Conservation (phyloP, 2,888 invertebrate genomes). For the Coenonympha arcania region DNA sequence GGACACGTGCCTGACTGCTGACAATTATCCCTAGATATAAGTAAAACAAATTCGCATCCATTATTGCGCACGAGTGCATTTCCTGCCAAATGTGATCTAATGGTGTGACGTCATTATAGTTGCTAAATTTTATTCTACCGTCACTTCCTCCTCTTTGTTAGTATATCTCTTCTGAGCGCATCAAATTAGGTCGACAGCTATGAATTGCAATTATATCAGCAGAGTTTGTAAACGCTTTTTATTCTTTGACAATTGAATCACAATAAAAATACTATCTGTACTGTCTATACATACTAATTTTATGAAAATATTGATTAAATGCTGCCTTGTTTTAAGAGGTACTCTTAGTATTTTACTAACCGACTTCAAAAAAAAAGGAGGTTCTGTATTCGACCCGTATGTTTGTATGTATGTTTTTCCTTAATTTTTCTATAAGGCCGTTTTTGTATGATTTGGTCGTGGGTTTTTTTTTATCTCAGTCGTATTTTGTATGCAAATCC, state of each 20-base stretch:
- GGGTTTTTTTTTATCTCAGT: no score
- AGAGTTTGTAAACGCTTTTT: no score
- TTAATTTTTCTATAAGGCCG: no score
- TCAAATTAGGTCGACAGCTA: conserved; percentile 52
- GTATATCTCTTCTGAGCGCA: conserved; percentile 40
- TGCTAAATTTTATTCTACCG: conserved; percentile 32
- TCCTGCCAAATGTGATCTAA: conserved; percentile 7
- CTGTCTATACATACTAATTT: background rate
- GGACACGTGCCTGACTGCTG: conserved; percentile 3
- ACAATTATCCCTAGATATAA: conserved; percentile 12
- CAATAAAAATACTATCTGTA: background rate
- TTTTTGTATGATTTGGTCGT: no score
- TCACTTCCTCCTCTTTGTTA: conserved; percentile 52
- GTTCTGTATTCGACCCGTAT: no score
- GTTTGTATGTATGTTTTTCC: no score
- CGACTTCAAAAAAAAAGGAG: no score
- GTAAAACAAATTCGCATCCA: conserved; percentile 25
- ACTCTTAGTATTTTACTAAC: no score
- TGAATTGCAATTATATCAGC: no score
- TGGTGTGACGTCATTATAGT: conserved; percentile 11
- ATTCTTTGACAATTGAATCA: no score
- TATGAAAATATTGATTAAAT: no score
- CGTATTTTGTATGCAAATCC: conserved; percentile 66
- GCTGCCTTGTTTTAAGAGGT: no score
- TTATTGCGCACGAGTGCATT: conserved; percentile 29